Evolutionary conservation across 1,140 invertebrate genomes (phyloP), one percentile per base, ranked within the genome.

Genomic region (Bilobella aurantiaca): DNA sequence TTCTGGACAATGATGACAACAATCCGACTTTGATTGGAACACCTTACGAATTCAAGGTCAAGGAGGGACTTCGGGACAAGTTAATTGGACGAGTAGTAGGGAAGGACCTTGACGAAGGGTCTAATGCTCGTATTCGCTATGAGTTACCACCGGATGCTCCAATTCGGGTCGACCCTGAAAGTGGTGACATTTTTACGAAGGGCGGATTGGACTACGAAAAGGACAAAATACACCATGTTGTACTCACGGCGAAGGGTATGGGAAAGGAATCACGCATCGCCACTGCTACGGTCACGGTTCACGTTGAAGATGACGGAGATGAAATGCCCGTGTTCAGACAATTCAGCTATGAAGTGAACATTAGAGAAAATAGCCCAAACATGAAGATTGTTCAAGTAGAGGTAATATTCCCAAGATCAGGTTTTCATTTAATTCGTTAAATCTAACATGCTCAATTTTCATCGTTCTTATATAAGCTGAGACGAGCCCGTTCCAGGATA

Each of bases 1-100:
- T 95, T 0, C 90, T 88, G 0, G 91, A 93, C 74, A 90, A 92
- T 37, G 93, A 94, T 73, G 91, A 94, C 72, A 90, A 92, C 68
- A 76, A 72, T 62, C 78, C 78, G 28, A 64, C 72, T 31, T 79
- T 79, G 62, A 34, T 75, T 3, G 73, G 73, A 46, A 56, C 70
- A 16, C 75, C 75, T 3, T 79, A 93, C 73, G 79, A 84, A 23
- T 93, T 93, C 75, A 78, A 83, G 12, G 87, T 93, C 0, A 86
- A 88, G 74, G 91, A 94, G 82, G 90, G 90, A 60, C 79, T 82
- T 47, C 77, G 81, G 0, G 81, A 84, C 58, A 82, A 82, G 53
- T 78, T 83, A 18, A 85, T 91, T 0, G 91, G 91, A 21, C 82
- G 84, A 64, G 88, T 94, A 0, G 86, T 89, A 72, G 91, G 90